Evolutionary conservation across 2,113 vertebrate species (phyloP).

Genomic region (Corythornis cristatus): DNA sequence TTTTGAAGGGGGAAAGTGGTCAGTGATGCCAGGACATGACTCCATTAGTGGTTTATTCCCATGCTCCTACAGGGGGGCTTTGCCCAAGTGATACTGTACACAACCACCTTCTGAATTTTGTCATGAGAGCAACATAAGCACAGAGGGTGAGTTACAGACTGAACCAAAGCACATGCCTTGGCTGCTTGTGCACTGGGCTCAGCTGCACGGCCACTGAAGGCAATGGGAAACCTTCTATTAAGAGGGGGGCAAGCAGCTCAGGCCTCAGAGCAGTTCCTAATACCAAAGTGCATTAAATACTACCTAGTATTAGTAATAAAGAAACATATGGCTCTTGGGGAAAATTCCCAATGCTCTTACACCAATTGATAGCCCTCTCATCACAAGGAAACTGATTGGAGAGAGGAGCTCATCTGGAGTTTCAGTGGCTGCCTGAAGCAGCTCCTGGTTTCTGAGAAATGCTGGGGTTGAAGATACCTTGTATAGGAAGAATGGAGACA

Average conservation of each 20-base stretch:
- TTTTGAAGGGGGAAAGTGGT: neutral
- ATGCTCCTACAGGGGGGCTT: neutral
- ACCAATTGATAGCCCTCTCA: neutral
- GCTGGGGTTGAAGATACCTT: neutral
- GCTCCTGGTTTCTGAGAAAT: neutral
- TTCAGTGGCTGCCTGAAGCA: neutral
- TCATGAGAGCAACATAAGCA: neutral
- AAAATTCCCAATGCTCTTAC: neutral
- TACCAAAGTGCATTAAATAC: neutral
- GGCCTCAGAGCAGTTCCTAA: neutral
- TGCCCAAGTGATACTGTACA: neutral
- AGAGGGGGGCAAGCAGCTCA: fast-evolving
- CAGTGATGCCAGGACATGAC: neutral
- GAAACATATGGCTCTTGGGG: neutral
- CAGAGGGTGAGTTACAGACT: neutral
- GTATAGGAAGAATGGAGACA: neutral
- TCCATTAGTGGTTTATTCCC: neutral
- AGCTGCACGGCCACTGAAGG: neutral
- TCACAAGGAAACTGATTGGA: neutral
- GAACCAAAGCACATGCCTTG: neutral
- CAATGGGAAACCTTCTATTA: neutral
- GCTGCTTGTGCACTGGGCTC: neutral
- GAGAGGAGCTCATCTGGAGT: neutral
- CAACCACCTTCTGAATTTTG: neutral
- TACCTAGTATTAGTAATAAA: neutral